phyloP scores from a whole-genome alignment of 2,888 invertebrate species.

The Augiades crinisus region DNA sequence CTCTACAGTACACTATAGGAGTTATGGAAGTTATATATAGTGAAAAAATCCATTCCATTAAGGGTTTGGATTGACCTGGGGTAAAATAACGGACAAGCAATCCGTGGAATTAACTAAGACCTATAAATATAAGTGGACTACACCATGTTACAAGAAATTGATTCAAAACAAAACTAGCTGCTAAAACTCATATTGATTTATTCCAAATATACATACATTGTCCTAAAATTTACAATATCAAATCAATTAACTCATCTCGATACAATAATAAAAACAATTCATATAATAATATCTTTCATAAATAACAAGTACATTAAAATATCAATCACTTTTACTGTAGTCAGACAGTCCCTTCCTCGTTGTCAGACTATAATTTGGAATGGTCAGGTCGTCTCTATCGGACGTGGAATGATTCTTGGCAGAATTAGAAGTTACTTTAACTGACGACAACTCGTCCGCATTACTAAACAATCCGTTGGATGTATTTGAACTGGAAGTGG shows the following conservation, averaged over 20 bases:
- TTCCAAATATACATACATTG: slow-evolving; percentile 42
- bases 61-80: no score
- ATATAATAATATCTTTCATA: slow-evolving; percentile 28
- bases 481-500: slow-evolving; percentile 72
- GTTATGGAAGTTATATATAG: no score
- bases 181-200: slow-evolving; percentile 41
- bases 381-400: slow-evolving; percentile 72
- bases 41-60: no score
- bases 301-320: slow-evolving; percentile 35
- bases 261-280: slow-evolving; percentile 35
- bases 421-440: slow-evolving; percentile 72
- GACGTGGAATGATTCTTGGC: slow-evolving; percentile 68
- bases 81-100: no score
- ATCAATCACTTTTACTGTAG: slow-evolving; percentile 64
- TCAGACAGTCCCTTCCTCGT: slow-evolving; percentile 58
- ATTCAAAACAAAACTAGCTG: slow-evolving; percentile 17
- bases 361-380: slow-evolving; percentile 72
- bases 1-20: no score
- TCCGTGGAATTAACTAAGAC: no score
- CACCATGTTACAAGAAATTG: no score
- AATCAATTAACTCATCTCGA: slow-evolving; percentile 1
- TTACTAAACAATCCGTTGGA: slow-evolving; percentile 75
- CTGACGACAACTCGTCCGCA: slow-evolving; percentile 80
- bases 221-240: slow-evolving; percentile 10
- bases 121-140: no score